Percentiles rank a stretch among this genome's conserved stretches.
Evolutionary conservation across 2,113 vertebrate species (phyloP).

Genomic region (Pollachius pollachius): DNA sequence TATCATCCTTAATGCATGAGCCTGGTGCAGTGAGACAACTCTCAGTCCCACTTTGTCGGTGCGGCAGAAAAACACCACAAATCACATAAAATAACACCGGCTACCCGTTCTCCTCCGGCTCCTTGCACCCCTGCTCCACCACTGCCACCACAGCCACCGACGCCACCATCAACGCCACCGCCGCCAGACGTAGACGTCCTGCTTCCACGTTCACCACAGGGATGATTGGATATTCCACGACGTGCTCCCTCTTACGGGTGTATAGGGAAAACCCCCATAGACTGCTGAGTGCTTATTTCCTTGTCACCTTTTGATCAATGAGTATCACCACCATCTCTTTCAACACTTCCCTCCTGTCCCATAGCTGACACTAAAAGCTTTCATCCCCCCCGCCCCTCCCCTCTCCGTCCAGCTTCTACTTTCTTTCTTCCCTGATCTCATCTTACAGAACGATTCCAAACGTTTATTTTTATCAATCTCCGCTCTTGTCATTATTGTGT

Average conservation of each 20-base stretch:
- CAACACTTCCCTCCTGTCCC: slow-evolving; percentile 16
- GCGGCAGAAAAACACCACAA: slow-evolving; percentile 51
- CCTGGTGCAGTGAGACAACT: slow-evolving; percentile 68
- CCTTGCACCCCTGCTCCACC: too few relatives aligned
- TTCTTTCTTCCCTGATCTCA: slow-evolving; percentile 25
- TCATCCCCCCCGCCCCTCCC: too few relatives aligned
- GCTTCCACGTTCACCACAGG: slow-evolving; percentile 26
- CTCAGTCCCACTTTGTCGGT: slow-evolving; percentile 47
- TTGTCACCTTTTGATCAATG: slow-evolving; percentile 51
- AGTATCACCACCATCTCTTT: slow-evolving; percentile 5
- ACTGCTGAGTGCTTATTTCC: slow-evolving; percentile 49
- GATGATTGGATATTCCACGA: slow-evolving; percentile 19
- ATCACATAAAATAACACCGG: slow-evolving; percentile 47
- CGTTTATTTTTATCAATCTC: too few relatives aligned
- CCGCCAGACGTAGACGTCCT: slow-evolving; percentile 5
- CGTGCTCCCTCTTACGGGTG: slow-evolving; percentile 15
- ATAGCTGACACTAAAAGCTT: slow-evolving; percentile 56
- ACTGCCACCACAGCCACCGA: too few relatives aligned
- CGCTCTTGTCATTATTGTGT: too few relatives aligned
- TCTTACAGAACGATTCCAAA: slow-evolving; percentile 38
- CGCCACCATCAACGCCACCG: neutral
- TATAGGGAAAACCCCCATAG: slow-evolving; percentile 23
- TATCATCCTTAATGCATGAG: slow-evolving; percentile 69
- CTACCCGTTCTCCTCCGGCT: slow-evolving; percentile 29
- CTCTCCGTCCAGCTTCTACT: too few relatives aligned